Conservation (phyloP, 2,888 invertebrate genomes). For the Boloria selene region DNA sequence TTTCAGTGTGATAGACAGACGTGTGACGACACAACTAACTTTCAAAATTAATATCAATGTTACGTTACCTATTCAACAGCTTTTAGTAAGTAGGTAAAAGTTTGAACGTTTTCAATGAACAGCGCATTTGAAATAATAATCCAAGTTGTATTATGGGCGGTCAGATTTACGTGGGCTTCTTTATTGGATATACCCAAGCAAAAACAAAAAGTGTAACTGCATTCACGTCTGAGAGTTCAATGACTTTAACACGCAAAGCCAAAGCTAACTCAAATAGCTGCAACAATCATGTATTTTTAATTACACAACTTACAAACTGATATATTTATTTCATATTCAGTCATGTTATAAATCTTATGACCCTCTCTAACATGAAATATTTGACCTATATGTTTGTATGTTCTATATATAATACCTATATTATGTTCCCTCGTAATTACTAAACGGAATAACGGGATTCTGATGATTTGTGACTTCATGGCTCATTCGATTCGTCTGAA, state of each 20-base stretch:
- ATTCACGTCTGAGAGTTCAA: constrained; percentile 26
- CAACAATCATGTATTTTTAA: not conserved
- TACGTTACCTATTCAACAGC: constrained; percentile 35
- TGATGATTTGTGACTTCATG: no score
- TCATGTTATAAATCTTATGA: no score
- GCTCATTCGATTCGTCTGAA: no score
- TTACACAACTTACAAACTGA: not conserved
- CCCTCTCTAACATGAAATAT: no score
- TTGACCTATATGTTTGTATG: no score
- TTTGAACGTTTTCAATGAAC: not conserved
- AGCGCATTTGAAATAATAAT: not conserved
- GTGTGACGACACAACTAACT: constrained; percentile 43
- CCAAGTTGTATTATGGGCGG: not conserved
- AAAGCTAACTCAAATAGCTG: constrained; percentile 13
- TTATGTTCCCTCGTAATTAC: no score
- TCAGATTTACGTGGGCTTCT: constrained; percentile 12
- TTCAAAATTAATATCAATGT: constrained; percentile 47
- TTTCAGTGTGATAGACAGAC: constrained; percentile 45
- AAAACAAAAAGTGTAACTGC: constrained; percentile 30
- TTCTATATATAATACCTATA: no score
- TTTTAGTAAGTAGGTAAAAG: not conserved
- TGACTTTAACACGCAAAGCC: constrained; percentile 31
- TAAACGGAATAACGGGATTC: no score
- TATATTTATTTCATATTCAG: not conserved
- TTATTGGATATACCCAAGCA: constrained; percentile 11